A percentile compares a stretch with the other conserved stretches of the same genome.
phyloP scores from a whole-genome alignment of 23 tunicate species.

The Trididemnum clinides region DNA sequence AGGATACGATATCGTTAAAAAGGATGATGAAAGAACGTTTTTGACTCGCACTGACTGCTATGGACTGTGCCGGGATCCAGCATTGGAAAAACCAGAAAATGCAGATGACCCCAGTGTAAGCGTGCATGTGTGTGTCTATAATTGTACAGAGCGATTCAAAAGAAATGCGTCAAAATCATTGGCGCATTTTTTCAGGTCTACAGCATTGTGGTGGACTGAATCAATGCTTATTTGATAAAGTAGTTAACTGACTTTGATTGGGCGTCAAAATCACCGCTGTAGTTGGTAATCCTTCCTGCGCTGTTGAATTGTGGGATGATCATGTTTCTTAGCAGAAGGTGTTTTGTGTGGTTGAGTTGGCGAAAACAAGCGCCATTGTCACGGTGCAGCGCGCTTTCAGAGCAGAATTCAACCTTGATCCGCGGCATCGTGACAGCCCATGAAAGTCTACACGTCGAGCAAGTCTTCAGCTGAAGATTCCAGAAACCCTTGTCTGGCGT shows the following conservation, averaged over 20 bases:
- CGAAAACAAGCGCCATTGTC: neutral
- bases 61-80: slow-evolving; percentile 24
- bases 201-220: too few species aligned
- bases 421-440: neutral
- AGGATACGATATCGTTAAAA: neutral
- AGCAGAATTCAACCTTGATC: neutral
- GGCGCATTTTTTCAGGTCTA: too few species aligned
- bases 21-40: slow-evolving; percentile 2
- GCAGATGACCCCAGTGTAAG: neutral
- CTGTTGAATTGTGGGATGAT: neutral
- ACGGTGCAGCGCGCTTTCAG: neutral
- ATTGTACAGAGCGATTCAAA: neutral
- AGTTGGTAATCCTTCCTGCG: too few species aligned
- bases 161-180: neutral
- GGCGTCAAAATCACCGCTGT: neutral
- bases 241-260: neutral
- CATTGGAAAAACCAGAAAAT: neutral
- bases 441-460: neutral
- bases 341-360: neutral
- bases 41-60: slow-evolving; percentile 34
- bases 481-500: neutral
- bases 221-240: neutral
- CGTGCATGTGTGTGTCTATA: too few species aligned
- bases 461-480: neutral
- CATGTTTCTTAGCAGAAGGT: neutral